phyloP scores from a whole-genome alignment of 2,888 invertebrate genomes.

The Ophonus ardosiacus region DNA sequence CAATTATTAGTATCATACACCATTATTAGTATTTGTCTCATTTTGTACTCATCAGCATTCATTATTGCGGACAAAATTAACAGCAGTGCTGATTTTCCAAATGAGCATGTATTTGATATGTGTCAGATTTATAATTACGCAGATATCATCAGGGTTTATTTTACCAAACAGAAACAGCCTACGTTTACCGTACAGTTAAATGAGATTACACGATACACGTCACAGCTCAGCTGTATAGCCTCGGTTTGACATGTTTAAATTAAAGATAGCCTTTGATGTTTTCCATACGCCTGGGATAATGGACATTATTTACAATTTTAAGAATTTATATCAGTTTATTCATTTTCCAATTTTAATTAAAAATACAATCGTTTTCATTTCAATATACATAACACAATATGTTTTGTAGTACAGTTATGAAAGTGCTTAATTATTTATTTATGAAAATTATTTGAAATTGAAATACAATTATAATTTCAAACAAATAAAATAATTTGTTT shows the following conservation, averaged over 20 bases:
- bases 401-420: no score
- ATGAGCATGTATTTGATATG: conserved; percentile 31
- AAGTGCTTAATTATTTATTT: no score
- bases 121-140: conserved; percentile 26
- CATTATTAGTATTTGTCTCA: no score
- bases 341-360: no score
- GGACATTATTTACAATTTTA: background rate
- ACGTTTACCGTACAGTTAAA: background rate
- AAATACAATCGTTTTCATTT: no score
- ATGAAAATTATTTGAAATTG: no score
- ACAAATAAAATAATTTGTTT: no score
- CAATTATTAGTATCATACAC: no score
- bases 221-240: background rate
- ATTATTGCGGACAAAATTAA: background rate
- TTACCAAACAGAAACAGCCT: conserved; percentile 14
- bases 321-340: no score
- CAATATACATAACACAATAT: no score
- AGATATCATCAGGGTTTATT: conserved; percentile 33
- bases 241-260: conserved; percentile 15
- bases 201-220: background rate
- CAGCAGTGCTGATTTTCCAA: conserved; percentile 1
- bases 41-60: no score
- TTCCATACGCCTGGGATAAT: background rate
- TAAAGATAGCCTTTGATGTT: conserved; percentile 26
- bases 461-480: no score